Conservation (phyloP, 2,113 vertebrate genomes). For the Atlantisia rogersi region DNA sequence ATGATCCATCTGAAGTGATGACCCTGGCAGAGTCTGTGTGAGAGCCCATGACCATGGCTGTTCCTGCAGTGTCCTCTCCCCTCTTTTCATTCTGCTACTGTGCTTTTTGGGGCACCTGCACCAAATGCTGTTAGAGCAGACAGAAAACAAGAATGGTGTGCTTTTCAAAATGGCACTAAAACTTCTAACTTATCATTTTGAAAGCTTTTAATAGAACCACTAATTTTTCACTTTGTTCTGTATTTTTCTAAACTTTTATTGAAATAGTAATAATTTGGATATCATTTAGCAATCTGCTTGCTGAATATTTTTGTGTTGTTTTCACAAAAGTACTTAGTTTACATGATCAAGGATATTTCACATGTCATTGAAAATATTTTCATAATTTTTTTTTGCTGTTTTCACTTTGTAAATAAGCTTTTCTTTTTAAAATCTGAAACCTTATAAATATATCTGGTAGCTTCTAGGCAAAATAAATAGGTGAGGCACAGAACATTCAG, state of each 20-base stretch:
- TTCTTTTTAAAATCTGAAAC: neutral
- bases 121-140: fast-evolving
- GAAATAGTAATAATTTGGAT: neutral
- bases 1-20: neutral
- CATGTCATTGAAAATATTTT: neutral
- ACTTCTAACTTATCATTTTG: neutral
- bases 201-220: neutral
- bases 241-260: neutral
- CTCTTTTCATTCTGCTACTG: neutral
- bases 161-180: neutral
- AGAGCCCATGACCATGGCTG: neutral
- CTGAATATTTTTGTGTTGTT: neutral
- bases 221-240: neutral
- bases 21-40: neutral
- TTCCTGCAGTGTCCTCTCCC: neutral
- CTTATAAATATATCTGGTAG: neutral
- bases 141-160: neutral
- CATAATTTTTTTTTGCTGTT: neutral
- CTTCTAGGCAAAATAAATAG: neutral
- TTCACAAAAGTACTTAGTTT: neutral
- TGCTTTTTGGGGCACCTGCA: neutral
- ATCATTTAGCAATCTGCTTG: neutral
- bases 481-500: neutral
- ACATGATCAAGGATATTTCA: neutral
- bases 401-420: neutral